Conservation (phyloP, 1,140 invertebrate species). For the Drosophila ficusphila region DNA sequence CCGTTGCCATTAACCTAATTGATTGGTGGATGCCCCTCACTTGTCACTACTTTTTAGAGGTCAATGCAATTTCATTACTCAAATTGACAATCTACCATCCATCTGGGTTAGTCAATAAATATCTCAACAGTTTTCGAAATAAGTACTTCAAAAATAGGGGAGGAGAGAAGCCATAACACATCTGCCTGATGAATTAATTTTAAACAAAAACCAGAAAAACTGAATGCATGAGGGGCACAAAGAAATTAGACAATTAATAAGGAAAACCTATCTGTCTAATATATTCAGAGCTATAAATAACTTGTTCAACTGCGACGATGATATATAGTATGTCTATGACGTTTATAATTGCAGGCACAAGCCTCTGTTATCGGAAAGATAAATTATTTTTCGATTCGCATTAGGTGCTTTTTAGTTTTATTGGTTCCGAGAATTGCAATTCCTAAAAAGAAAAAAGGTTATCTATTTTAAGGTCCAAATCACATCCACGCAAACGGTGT, state of each 20-base stretch:
- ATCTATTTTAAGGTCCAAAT: neutral
- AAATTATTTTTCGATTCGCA: neutral
- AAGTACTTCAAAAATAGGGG: neutral
- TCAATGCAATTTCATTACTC: conserved; percentile 66
- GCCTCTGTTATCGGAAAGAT: conserved; percentile 15
- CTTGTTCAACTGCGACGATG: too few relatives aligned
- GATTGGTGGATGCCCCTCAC: conserved; percentile 46
- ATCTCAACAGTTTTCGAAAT: conserved; percentile 2
- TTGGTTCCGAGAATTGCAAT: conserved; percentile 8
- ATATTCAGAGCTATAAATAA: conserved; percentile 13
- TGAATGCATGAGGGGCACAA: neutral
- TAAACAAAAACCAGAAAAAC: conserved; percentile 9
- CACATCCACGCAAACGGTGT: too few relatives aligned
- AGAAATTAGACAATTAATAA: conserved; percentile 5
- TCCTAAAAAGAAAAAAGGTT: neutral
- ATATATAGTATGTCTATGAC: conserved; percentile 3
- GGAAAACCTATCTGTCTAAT: conserved; percentile 3
- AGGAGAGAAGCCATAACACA: too few relatives aligned
- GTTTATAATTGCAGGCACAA: neutral
- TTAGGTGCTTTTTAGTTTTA: neutral
- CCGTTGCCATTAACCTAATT: conserved; percentile 63
- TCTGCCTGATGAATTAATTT: neutral
- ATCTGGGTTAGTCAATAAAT: conserved; percentile 25
- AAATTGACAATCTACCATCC: conserved; percentile 48
- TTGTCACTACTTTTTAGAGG: conserved; percentile 31